Conservation (phyloP, 92 coral and sea anemone species). For the Zoanthus sansibaricus region DNA sequence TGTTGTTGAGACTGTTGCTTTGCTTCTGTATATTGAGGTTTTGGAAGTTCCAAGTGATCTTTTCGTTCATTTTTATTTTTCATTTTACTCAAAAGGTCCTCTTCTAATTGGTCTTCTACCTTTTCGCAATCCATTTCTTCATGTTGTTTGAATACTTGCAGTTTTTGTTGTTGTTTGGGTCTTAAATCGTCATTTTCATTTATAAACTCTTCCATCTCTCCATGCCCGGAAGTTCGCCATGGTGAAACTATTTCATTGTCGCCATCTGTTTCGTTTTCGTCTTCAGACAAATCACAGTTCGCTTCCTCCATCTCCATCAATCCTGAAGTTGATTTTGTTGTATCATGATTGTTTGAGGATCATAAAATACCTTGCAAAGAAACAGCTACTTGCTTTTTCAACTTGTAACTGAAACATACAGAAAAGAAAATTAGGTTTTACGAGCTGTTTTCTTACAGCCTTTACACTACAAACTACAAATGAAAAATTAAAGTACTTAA, state of each 20-base stretch:
- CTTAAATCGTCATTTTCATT: neutral
- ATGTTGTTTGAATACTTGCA: neutral
- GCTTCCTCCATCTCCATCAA: conserved; percentile 24
- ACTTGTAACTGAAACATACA: conserved; percentile 1
- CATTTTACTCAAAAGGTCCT: neutral
- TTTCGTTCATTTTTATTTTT: neutral
- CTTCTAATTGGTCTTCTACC: neutral
- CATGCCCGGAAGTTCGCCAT: neutral
- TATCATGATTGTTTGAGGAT: conserved; percentile 10
- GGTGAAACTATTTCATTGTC: neutral
- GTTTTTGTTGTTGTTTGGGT: neutral
- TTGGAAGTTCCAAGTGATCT: neutral
- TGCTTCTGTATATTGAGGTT: neutral
- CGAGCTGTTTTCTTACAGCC: too few relatives aligned
- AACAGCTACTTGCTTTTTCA: neutral
- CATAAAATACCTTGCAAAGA: neutral
- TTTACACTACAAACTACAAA: too few relatives aligned
- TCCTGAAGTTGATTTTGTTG: neutral
- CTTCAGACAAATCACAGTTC: neutral
- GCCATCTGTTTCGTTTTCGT: neutral
- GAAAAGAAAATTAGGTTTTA: neutral
- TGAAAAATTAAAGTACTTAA: too few relatives aligned
- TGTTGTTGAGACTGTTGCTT: conserved; percentile 4
- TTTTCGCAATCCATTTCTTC: conserved; percentile 2
- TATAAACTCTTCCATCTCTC: neutral